A percentile compares a stretch with the other conserved stretches of the same genome.
These are phyloP conservation scores for Lamellibrachia satsuma DNA, from an alignment of 2,888 invertebrate genomes.

Conservation along the genomic window DNA sequence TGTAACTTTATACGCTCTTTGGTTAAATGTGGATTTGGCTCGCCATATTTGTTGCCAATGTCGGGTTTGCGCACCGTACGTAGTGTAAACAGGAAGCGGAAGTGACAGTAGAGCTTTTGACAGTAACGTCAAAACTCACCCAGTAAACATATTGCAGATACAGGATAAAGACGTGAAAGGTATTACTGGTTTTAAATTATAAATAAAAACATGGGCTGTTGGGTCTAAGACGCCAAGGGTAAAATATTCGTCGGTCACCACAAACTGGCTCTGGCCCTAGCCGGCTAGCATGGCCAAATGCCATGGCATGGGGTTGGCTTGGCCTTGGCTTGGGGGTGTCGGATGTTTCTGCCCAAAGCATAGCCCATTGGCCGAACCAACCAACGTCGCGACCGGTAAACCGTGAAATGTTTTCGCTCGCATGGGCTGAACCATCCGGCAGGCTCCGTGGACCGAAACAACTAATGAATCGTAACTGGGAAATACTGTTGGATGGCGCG, in stretches of 20 bases:
- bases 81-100: background rate
- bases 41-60: background rate
- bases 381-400: too few relatives aligned
- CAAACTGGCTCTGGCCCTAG: background rate
- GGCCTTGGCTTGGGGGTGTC: too few relatives aligned
- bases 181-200: background rate
- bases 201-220: background rate
- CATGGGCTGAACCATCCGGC: too few relatives aligned
- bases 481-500: too few relatives aligned
- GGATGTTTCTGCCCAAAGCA: too few relatives aligned
- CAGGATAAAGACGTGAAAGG: background rate
- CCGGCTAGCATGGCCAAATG: too few relatives aligned
- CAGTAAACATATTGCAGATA: background rate
- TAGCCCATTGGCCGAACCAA: too few relatives aligned
- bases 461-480: too few relatives aligned
- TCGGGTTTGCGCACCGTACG: background rate
- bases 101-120: background rate
- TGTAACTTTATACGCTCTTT: too few relatives aligned
- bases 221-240: background rate
- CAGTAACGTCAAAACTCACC: background rate
- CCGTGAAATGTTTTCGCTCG: too few relatives aligned
- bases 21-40: background rate
- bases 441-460: too few relatives aligned
- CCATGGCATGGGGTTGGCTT: too few relatives aligned
- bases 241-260: background rate